phyloP scores from a whole-genome alignment of 2,113 vertebrate species.

The Oreochromis aureus region DNA sequence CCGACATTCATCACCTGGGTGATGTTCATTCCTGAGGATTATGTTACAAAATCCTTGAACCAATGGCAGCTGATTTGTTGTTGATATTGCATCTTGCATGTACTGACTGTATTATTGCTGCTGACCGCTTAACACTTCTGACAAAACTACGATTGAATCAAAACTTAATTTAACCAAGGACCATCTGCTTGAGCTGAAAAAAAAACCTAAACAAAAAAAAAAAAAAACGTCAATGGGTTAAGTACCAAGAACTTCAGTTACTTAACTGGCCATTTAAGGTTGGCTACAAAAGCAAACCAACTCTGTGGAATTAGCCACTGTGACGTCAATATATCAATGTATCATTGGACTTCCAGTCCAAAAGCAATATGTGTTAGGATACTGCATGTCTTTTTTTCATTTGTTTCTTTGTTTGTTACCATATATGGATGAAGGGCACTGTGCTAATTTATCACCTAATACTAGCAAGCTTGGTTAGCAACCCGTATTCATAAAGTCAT shows the following conservation, averaged over 20 bases:
- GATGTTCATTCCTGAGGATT: neutral
- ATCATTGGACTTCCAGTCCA: neutral
- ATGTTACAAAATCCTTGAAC: neutral
- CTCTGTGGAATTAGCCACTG: neutral
- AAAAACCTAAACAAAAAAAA: neutral
- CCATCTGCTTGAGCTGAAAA: neutral
- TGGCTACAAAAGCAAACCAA: neutral
- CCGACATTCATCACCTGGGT: neutral
- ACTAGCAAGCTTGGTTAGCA: neutral
- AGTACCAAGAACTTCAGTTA: neutral
- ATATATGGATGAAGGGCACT: neutral
- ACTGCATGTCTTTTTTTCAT: neutral
- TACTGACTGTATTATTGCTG: neutral
- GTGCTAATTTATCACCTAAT: neutral
- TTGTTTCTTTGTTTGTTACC: neutral
- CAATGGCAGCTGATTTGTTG: neutral
- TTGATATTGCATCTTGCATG: neutral
- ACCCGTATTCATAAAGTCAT: neutral
- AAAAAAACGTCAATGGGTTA: accelerated
- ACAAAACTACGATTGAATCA: neutral
- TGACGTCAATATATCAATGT: neutral
- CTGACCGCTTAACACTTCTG: neutral
- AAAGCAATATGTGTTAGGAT: neutral
- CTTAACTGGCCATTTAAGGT: neutral
- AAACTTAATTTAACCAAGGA: neutral